Evolutionary conservation across 2,888 invertebrate species (phyloP), one percentile per base, ranked within the genome.

Genomic region (Patella caerulea): DNA sequence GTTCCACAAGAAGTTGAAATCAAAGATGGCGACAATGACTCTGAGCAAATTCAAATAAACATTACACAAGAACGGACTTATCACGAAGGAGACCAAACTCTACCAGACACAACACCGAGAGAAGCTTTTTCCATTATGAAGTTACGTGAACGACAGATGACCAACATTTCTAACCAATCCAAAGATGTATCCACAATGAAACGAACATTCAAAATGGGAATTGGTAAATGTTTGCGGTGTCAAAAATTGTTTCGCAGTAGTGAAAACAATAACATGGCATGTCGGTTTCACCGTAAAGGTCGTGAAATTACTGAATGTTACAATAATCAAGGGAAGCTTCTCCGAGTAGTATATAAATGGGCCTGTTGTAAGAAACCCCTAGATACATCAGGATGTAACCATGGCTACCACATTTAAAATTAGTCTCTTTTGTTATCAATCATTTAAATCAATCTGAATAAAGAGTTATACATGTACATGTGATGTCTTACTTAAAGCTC

Each of bases 191-290:
- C 81, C 15, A 73, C 73, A 29, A 65, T 65, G 34, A 72, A 78
- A 55, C 52, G 24, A 24, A 45, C 34, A 3, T n/a, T n/a, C 1
- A 19, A 19, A 24, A n/a, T 24, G 24, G 83, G 80, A 72, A 84
- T 88, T 5, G 83, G 85, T n/a, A 85, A 88, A 76, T 89, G 89
- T 78, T 76, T 88, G 29, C 76, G 89, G 19, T 89, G 89, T 76
- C 86, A 88, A 73, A 81, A 83, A 73, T 79, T 88, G 72, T 89
- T 88, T 77, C 85, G 85, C 65, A 84, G 83, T 2, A 76, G 79
- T 7, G 89, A 89, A 74, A 89, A 89, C 81, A 86, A 82, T 71
- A 81, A 81, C 70, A 83, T 84, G 78, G 83, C 89, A 4, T 89
- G 89, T 73, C 80, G 83, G 65, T 89, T 83, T 77, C 89, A 89